Evolutionary conservation across 2,888 invertebrate genomes (phyloP).

Genomic region (Chesias legatella): DNA sequence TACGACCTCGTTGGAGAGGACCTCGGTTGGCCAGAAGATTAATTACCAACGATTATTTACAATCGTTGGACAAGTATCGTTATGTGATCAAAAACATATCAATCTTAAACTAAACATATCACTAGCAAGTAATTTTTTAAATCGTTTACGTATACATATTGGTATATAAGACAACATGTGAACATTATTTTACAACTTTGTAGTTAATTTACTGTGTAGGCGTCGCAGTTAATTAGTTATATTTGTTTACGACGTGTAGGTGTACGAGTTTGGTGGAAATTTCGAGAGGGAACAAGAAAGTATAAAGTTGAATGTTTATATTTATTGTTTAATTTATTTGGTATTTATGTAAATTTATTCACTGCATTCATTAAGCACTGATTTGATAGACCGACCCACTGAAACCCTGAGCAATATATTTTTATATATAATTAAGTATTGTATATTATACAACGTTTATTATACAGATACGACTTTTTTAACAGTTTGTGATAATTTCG

Average conservation of each 20-base stretch:
- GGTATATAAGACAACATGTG: slow-evolving; percentile 56
- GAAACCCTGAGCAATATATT: slow-evolving; percentile 78
- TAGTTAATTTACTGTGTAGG: slow-evolving; percentile 22
- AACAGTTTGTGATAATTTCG: slow-evolving; percentile 66
- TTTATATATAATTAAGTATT: slow-evolving; percentile 76
- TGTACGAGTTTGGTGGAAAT: slow-evolving; percentile 21
- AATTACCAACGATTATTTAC: slow-evolving; percentile 23
- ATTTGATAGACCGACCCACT: slow-evolving; percentile 73
- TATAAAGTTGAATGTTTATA: slow-evolving; percentile 29
- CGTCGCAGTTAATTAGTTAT: slow-evolving; percentile 25
- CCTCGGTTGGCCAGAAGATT: slow-evolving; percentile 96
- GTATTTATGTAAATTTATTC: slow-evolving; percentile 32
- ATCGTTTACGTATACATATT: slow-evolving; percentile 75
- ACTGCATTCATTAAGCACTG: slow-evolving; percentile 61
- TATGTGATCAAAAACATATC: slow-evolving; percentile 65
- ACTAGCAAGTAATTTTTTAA: slow-evolving; percentile 68
- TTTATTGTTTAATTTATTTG: slow-evolving; percentile 26
- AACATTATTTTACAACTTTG: slow-evolving; percentile 45
- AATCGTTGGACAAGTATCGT: slow-evolving; percentile 30
- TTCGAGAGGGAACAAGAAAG: slow-evolving; percentile 33
- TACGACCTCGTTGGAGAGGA: slow-evolving; percentile 96
- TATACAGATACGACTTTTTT: slow-evolving; percentile 68
- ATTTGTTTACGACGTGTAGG: slow-evolving; percentile 22
- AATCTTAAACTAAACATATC: slow-evolving; percentile 63
- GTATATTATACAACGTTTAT: slow-evolving; percentile 69